Base-by-base conservation (phyloP, 1,140 invertebrate genomes). In the Condylostylus longicornis region DNA sequence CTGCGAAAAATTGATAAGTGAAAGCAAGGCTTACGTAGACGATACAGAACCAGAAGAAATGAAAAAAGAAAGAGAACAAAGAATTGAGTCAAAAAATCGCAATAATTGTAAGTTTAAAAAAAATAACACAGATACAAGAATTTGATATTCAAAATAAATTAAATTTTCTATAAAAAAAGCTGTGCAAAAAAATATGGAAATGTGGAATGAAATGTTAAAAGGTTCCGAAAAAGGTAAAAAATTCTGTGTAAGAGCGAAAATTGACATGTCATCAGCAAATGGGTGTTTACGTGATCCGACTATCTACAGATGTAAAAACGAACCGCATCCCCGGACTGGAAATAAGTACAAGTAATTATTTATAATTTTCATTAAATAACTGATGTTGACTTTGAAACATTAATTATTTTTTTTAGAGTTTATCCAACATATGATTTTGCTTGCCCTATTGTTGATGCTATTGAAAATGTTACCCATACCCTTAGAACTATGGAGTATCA, bases 341-440 rank as follows among this genome's bases (percentile, higher is more conserved):
- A 75, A 68, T 18, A 91, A 95, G 68, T 99, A 98, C 65, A 97
- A 96, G 88, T 91, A 13, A 37, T 18, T 27, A 6, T 6, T 37
- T 37, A 12, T 6, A 37, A 35, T 19, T 18, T 19, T 13, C 6
- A 35, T 40, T 18, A 15, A 40, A 5, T 2, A 15, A 2, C 2
- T 2, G 33, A 17, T 18, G 7, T 23, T 10, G 22, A 5, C 22
- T 6, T 23, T 23, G 22, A 23, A 23, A 10, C 3, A 7, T 29
- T 43, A 13, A 46, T 22, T 38, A 47, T 12, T 41, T 45, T 43
- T 51, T 71, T 62, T 54, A 95, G 90, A 52, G 93, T 95, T 4
- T 99, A 99, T 66, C 96, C 96, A 18, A 99, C 95, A 0, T 99
- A 99, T 54, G 96, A 99, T 67, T 99, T 99, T 70, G 93, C 95